Conservation (phyloP, 2,888 invertebrate species). For the Anticlea derivata region DNA sequence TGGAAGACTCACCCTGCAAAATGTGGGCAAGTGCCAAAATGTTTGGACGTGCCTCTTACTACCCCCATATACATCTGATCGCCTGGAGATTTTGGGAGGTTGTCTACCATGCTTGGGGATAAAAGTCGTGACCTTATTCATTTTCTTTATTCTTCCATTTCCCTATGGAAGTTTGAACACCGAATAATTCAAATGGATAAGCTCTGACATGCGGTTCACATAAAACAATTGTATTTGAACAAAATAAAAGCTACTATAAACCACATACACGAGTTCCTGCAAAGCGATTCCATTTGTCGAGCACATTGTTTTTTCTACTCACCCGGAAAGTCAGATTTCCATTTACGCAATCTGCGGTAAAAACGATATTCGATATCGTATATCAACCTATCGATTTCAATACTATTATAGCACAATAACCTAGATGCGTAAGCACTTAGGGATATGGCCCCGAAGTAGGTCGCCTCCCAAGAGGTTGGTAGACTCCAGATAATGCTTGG, state of each 20-base stretch:
- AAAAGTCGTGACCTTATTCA: too few relatives aligned
- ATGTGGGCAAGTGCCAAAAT: too few relatives aligned
- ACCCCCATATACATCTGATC: too few relatives aligned
- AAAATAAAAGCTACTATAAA: slow-evolving; percentile 18
- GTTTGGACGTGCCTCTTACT: too few relatives aligned
- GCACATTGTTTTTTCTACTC: slow-evolving; percentile 49
- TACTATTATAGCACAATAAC: slow-evolving; percentile 66
- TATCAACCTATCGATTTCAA: slow-evolving; percentile 60
- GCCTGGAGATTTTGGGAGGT: too few relatives aligned
- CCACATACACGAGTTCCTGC: slow-evolving; percentile 24
- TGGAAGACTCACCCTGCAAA: too few relatives aligned
- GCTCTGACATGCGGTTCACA: slow-evolving; percentile 1
- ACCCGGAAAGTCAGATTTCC: slow-evolving; percentile 55
- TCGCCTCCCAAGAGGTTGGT: slow-evolving; percentile 68
- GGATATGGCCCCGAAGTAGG: slow-evolving; percentile 69
- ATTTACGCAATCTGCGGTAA: slow-evolving; percentile 66
- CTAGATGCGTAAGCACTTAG: slow-evolving; percentile 75
- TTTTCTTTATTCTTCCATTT: too few relatives aligned
- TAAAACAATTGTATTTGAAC: slow-evolving; percentile 14
- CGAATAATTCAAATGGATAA: not conserved
- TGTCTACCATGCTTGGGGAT: too few relatives aligned
- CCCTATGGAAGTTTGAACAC: not conserved
- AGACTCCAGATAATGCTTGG: slow-evolving; percentile 58
- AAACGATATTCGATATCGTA: slow-evolving; percentile 59
- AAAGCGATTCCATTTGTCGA: slow-evolving; percentile 45